These are phyloP conservation scores for Drosophila chauvacae DNA, from an alignment of 1,140 invertebrate species.

Conservation along the genomic window DNA sequence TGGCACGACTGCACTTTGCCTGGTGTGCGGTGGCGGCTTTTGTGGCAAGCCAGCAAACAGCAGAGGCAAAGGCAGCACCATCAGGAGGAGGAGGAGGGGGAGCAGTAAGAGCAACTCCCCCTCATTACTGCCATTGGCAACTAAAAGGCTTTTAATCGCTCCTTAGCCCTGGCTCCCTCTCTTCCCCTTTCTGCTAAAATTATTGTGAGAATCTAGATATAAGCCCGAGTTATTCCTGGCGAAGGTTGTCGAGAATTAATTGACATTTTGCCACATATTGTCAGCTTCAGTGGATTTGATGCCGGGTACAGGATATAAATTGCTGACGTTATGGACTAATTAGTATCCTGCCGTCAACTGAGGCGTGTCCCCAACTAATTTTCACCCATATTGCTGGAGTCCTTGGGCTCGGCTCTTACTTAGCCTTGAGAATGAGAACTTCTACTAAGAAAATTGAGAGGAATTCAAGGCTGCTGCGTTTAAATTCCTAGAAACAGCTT, in stretches of 20 bases:
- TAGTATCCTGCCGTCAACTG: constrained; percentile 11
- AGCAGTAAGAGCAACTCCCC: constrained; percentile 25
- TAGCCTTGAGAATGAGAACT: not conserved
- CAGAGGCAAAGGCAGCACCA: constrained; percentile 29
- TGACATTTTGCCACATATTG: constrained; percentile 45
- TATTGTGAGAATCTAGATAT: constrained; percentile 57
- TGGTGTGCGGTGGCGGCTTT: constrained; percentile 72
- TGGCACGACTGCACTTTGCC: constrained; percentile 61
- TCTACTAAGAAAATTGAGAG: not conserved
- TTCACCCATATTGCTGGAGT: not conserved
- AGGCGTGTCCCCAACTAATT: not conserved
- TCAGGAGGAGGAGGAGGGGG: not conserved
- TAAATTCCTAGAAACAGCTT: not conserved
- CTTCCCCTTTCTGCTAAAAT: constrained; percentile 41
- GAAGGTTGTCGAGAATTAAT: constrained; percentile 32
- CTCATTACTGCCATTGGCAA: constrained; percentile 45
- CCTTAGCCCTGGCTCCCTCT: constrained; percentile 14
- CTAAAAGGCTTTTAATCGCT: constrained; percentile 79
- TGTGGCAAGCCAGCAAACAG: constrained; percentile 71
- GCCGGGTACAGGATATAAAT: constrained; percentile 1
- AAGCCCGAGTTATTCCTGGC: constrained; percentile 2
- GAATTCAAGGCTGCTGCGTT: not conserved
- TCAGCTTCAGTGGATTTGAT: constrained; percentile 25
- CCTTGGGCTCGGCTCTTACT: not conserved
- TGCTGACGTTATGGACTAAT: constrained; percentile 30